Conservation (phyloP, 2,113 vertebrate genomes). For the Eubucco bourcierii region DNA sequence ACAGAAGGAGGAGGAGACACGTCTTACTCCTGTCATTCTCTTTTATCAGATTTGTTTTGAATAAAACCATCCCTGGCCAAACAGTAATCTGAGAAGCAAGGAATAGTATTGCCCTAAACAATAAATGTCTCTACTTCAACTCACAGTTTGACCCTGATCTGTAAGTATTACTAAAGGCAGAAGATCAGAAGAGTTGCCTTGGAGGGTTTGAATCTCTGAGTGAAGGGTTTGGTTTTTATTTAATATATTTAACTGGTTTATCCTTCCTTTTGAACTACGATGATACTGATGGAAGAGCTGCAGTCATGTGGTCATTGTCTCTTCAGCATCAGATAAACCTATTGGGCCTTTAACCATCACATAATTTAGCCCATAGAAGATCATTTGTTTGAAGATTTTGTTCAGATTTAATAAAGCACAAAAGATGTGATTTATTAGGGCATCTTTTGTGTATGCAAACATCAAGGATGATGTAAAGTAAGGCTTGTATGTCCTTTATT, state of each 20-base stretch:
- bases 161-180: neutral
- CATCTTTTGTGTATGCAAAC: neutral
- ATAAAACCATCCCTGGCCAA: neutral
- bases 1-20: neutral
- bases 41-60: constrained; percentile 34
- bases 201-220: neutral
- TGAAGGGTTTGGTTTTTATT: neutral
- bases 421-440: neutral
- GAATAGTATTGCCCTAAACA: neutral
- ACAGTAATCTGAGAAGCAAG: neutral
- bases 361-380: neutral
- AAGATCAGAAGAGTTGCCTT: neutral
- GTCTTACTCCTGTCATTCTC: constrained; percentile 6
- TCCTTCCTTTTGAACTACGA: neutral
- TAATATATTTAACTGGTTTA: neutral
- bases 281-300: neutral
- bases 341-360: neutral
- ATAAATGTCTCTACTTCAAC: neutral
- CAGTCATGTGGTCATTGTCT: neutral
- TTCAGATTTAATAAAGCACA: neutral
- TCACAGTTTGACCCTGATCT: neutral
- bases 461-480: neutral
- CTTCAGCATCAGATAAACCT: neutral
- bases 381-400: neutral
- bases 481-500: neutral